Evolutionary conservation across 2,113 vertebrate species (phyloP), one percentile per base, ranked within the genome.

Genomic region (Pomatostomus ruficeps): DNA sequence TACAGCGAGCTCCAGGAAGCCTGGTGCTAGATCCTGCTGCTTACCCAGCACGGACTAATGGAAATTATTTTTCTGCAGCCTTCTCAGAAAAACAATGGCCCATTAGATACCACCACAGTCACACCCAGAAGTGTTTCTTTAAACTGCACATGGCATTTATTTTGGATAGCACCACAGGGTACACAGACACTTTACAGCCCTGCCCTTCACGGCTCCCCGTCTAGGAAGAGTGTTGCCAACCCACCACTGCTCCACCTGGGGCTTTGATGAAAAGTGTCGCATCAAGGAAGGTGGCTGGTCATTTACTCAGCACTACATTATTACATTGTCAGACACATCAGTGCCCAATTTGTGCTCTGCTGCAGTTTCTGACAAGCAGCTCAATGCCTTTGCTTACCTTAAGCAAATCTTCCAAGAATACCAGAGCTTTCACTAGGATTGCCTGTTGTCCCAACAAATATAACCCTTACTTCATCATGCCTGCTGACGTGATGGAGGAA

Each of bases 381-480:
- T 68, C 79, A 33, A 38, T 45, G 48, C 33, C 25, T 74, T 61
- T n/a, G 28, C 36, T 59, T 51, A 25, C 1, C 1, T 42, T 16
- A 29, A 33, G 38, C 42, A n/a, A 35, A 12, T 54, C 52, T 58
- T 72, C 31, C 14, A 40, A n/a, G 14, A 49, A 11, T 35, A 38
- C 5, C 10, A 15, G 21, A 54, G 20, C 23, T 54, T 31, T 13
- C 10, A 36, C 31, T 8, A 31, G 45, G 59, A 18, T 10, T 35
- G 28, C 36, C 74, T 22, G 0, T 25, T 82, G 59, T 62, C 43
- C 35, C 35, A 66, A 43, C 11, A 88, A 65, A 26, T 25, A 11
- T 0, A 10, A 40, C 31, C 25, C 21, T 75, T 58, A 22, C 36
- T 29, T 13, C 43, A 22, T 13, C 0, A 0, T 12, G 24, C 38